Percentiles rank a stretch among this genome's conserved stretches.
These are phyloP conservation scores for Anthoptus insignis DNA, from an alignment of 2,888 invertebrate species.

Conservation along the genomic window DNA sequence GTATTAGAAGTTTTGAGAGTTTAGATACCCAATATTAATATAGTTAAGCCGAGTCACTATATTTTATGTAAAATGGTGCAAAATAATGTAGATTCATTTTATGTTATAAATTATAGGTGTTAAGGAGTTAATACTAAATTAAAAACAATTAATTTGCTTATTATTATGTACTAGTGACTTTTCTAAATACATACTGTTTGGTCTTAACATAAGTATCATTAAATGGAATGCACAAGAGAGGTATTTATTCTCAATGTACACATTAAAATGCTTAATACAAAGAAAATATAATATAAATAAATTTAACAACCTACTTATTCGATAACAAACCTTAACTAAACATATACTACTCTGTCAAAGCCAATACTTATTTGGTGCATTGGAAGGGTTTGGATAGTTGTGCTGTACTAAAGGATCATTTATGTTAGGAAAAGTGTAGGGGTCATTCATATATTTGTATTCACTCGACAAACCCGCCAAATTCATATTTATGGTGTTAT, in stretches of 20 bases:
- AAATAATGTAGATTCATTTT: too few relatives aligned
- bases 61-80: too few relatives aligned
- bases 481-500: slow-evolving; percentile 82
- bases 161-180: slow-evolving; percentile 75
- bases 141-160: slow-evolving; percentile 35
- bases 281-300: slow-evolving; percentile 66
- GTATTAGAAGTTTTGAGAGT: too few relatives aligned
- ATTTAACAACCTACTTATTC: slow-evolving; percentile 54
- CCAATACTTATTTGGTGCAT: slow-evolving; percentile 81
- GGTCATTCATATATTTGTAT: slow-evolving; percentile 84
- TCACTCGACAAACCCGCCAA: slow-evolving; percentile 79
- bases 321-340: slow-evolving; percentile 43
- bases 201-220: slow-evolving; percentile 71
- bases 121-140: slow-evolving; percentile 20
- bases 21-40: too few relatives aligned
- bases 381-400: slow-evolving; percentile 78
- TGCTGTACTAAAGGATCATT: slow-evolving; percentile 79
- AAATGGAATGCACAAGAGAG: slow-evolving; percentile 81
- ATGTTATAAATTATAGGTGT: too few relatives aligned
- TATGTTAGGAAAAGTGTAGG: slow-evolving; percentile 80
- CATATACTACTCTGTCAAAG: slow-evolving; percentile 66
- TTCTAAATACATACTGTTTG: slow-evolving; percentile 77
- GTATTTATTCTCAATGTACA: slow-evolving; percentile 69
- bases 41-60: too few relatives aligned
- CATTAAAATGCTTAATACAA: slow-evolving; percentile 54